These are phyloP conservation scores for Heteromormyrus szaboi DNA, from an alignment of 2,797 vertebrate genomes.

Conservation along the genomic window DNA sequence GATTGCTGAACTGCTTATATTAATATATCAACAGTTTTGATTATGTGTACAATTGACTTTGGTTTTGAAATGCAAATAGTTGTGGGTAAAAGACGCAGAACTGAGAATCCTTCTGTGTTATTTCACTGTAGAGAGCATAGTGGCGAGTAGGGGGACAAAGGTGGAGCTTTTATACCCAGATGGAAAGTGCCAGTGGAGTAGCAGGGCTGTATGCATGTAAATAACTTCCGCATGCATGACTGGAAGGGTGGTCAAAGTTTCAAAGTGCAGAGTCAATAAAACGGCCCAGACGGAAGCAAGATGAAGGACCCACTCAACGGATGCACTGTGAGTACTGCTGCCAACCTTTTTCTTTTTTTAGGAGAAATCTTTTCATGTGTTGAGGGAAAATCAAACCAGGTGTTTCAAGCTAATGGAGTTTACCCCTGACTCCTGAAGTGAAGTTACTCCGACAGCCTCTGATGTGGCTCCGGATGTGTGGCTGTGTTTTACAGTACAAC, in stretches of 20 bases:
- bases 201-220: slow-evolving; percentile 32
- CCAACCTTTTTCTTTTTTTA: neutral
- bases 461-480: neutral
- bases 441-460: neutral
- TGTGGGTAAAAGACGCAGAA: neutral
- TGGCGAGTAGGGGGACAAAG: neutral
- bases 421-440: neutral
- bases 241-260: slow-evolving; percentile 52
- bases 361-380: neutral
- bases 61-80: neutral
- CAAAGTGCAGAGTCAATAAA: slow-evolving; percentile 59
- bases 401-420: neutral
- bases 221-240: slow-evolving; percentile 60
- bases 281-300: slow-evolving; percentile 49
- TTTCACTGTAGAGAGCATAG: neutral
- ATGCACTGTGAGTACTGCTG: slow-evolving; percentile 70
- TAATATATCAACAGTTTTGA: neutral
- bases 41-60: neutral
- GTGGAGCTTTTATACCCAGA: neutral
- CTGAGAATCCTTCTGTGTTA: neutral
- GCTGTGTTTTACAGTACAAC: slow-evolving; percentile 64
- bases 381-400: neutral
- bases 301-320: slow-evolving; percentile 76
- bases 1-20: neutral
- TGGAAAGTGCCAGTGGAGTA: neutral